Evolutionary conservation across 2,888 invertebrate species (phyloP), one percentile per base, ranked within the genome.

Genomic region (Amphipoea lucens): DNA sequence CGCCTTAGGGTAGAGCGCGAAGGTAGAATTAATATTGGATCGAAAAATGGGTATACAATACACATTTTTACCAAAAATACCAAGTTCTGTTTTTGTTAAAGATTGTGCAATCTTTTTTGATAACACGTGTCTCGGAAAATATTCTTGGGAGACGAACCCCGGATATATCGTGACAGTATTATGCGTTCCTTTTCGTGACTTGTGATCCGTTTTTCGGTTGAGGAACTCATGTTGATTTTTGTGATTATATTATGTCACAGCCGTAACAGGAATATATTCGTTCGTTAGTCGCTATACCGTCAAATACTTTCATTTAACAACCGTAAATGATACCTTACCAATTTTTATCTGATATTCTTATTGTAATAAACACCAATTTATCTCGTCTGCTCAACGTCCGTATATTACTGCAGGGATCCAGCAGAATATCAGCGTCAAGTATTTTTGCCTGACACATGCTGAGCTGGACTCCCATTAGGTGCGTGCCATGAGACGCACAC

Each of bases 71-170:
- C 68, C 62, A 57, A 57, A 11, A 57, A 57, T 57, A n/a, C 57
- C 57, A 42, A 42, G 20, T 62, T 75, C 63, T 75, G 77, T 84
- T 85, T 86, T 79, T 84, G 80, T 87, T 78, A 70, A 23, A 66
- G 84, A 83, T 87, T 83, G 40, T 76, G 74, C 72, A 80, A 80
- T 87, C 20, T 87, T 77, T 79, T 87, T 69, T 60, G 65, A 40
- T 74, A 29, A 48, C 42, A 66, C 48, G 73, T 80, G 85, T 29
- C 40, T 40, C 29, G 76, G 36, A 79, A 67, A 84, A 76, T 76
- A 68, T 87, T 40, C 20, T 62, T 40, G 69, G 51, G 17, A 48
- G 40, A 66, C 7, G 78, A 48, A 62, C 40, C 62, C 62, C 11
- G 45, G 14, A 36, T 48, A 66, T 71, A 14, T 1, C 60, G 14